Percentiles rank a stretch among this genome's conserved stretches.
Conservation (phyloP, 1,140 invertebrate genomes). For the Octopus bimaculoides region DNA sequence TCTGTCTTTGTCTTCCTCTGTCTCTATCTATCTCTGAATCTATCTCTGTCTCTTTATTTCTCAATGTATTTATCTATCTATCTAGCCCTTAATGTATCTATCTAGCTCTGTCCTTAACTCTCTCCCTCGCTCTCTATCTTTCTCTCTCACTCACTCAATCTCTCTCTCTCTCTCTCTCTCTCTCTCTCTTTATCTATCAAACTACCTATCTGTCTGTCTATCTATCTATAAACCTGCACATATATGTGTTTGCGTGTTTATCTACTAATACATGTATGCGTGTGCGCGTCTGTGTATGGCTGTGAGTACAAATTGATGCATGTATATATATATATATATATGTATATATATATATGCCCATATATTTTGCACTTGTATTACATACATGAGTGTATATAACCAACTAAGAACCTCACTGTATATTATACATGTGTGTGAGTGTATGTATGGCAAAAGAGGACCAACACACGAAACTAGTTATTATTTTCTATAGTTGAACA, state of each 20-base stretch:
- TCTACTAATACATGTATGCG: not conserved
- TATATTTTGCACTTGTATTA: no score
- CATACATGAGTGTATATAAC: no score
- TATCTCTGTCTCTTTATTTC: not conserved
- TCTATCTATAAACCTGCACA: not conserved
- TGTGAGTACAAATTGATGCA: not conserved
- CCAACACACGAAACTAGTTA: no score
- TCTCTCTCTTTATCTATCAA: no score
- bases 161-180: not conserved
- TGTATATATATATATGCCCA: not conserved
- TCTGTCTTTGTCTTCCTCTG: not conserved
- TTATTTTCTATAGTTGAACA: no score
- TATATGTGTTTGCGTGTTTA: not conserved
- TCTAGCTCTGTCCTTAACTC: not conserved
- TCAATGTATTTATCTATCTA: not conserved
- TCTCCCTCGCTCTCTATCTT: not conserved
- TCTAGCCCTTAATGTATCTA: not conserved
- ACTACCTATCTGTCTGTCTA: no score
- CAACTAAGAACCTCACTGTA: no score
- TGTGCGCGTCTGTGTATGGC: not conserved
- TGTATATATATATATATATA: constrained; percentile 1
- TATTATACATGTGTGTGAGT: no score
- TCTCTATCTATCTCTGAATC: not conserved
- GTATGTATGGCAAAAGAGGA: no score
- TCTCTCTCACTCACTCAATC: not conserved